phyloP scores from a whole-genome alignment of 2,797 vertebrate species.

The Rhynchotus rufescens region DNA sequence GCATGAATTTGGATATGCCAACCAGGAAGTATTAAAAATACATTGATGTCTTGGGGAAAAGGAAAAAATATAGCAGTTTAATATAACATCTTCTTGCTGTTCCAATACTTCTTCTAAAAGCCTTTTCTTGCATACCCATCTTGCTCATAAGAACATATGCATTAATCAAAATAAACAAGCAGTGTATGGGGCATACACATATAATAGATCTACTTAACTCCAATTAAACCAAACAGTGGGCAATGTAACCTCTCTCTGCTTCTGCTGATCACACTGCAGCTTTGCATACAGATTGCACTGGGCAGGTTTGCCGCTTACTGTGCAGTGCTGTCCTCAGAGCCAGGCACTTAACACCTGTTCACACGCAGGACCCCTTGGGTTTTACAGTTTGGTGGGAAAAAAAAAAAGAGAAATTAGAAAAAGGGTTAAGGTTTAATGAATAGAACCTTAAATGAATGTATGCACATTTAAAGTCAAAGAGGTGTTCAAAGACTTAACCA shows the following conservation, averaged over 20 bases:
- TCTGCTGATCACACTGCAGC: background rate
- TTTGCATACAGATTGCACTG: slow-evolving; percentile 49
- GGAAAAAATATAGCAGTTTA: background rate
- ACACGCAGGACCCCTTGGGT: background rate
- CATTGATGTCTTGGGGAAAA: background rate
- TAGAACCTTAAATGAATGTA: background rate
- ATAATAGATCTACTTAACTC: slow-evolving; percentile 74
- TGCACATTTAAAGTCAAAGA: background rate
- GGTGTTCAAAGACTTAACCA: background rate
- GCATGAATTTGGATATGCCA: background rate
- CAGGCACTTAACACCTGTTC: background rate
- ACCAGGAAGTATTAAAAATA: background rate
- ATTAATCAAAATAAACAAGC: slow-evolving; percentile 76
- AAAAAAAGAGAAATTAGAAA: background rate
- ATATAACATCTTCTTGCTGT: background rate
- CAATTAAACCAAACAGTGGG: slow-evolving; percentile 74
- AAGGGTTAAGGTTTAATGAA: background rate
- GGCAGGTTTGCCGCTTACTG: background rate
- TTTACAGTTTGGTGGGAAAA: background rate
- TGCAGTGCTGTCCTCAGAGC: background rate
- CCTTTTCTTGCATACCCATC: background rate
- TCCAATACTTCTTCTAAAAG: slow-evolving; percentile 32
- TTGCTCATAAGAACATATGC: background rate
- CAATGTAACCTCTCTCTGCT: slow-evolving; percentile 23
- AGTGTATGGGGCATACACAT: slow-evolving; percentile 5